These are phyloP conservation scores for Arnoldichthys spilopterus DNA, from an alignment of 2,797 vertebrate genomes.

Conservation along the genomic window DNA sequence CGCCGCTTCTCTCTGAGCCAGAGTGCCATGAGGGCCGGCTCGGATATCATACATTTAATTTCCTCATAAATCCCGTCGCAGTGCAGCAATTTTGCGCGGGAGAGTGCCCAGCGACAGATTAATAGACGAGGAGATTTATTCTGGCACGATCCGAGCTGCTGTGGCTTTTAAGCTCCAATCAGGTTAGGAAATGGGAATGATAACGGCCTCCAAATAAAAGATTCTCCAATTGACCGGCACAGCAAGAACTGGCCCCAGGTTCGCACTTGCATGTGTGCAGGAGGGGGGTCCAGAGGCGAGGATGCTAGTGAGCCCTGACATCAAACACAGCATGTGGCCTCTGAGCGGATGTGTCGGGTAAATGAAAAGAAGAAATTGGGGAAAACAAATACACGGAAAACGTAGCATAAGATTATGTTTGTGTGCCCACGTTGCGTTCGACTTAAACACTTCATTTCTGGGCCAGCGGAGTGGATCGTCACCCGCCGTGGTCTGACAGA, in stretches of 20 bases:
- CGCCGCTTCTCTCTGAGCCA: constrained; percentile 67
- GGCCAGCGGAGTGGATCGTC: constrained; percentile 43
- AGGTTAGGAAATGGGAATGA: constrained; percentile 79
- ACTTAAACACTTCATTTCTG: constrained; percentile 56
- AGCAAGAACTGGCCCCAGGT: constrained; percentile 70
- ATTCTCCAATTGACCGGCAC: constrained; percentile 82
- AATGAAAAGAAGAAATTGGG: constrained; percentile 71
- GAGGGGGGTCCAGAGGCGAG: constrained; percentile 61
- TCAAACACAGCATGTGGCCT: constrained; percentile 68
- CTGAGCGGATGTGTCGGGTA: constrained; percentile 61
- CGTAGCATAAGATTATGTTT: constrained; percentile 51
- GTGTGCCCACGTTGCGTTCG: constrained; percentile 50
- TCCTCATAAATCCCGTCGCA: constrained; percentile 73
- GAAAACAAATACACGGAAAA: constrained; percentile 61
- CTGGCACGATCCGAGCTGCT: constrained; percentile 82
- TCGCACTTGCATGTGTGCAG: constrained; percentile 51
- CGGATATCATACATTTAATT: constrained; percentile 79
- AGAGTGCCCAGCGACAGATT: constrained; percentile 75
- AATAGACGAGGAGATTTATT: constrained; percentile 82
- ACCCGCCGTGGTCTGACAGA: constrained; percentile 47
- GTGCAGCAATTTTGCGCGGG: constrained; percentile 72
- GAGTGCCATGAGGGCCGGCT: constrained; percentile 64
- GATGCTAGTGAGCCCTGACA: constrained; percentile 62
- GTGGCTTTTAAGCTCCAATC: constrained; percentile 83
- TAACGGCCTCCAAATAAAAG: constrained; percentile 79